phyloP scores from a whole-genome alignment of 2,797 vertebrate genomes.

The Sebastes glaucus region DNA sequence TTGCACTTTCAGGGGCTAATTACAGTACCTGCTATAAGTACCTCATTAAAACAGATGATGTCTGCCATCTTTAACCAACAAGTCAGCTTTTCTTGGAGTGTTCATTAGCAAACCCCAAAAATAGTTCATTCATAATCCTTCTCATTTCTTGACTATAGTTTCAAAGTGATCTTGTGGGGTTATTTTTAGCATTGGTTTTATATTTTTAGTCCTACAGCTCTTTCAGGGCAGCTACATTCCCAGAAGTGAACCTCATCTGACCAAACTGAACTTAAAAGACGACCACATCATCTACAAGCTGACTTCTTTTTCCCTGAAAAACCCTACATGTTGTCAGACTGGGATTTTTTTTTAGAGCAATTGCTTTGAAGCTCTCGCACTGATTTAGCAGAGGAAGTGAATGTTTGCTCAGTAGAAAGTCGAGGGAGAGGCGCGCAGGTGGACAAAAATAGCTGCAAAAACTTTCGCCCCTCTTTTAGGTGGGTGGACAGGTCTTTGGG shows the following conservation, averaged over 20 bases:
- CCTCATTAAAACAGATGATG: background rate
- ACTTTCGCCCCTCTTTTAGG: constrained; percentile 51
- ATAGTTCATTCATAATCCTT: background rate
- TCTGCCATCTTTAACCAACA: background rate
- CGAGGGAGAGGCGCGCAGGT: constrained; percentile 29
- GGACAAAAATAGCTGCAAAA: constrained; percentile 71
- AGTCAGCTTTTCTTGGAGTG: background rate
- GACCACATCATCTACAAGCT: constrained; percentile 15
- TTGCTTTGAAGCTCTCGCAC: constrained; percentile 48
- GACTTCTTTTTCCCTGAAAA: constrained; percentile 33
- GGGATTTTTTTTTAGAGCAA: constrained; percentile 21
- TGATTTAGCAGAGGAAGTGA: constrained; percentile 50
- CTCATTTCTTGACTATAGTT: background rate
- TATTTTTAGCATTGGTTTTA: constrained; percentile 1
- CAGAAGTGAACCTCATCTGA: constrained; percentile 25
- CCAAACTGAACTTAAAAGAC: constrained; percentile 10
- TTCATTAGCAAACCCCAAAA: background rate
- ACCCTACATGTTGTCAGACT: constrained; percentile 8
- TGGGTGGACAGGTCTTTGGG: constrained; percentile 45
- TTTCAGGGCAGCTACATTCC: background rate
- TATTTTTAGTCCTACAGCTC: constrained; percentile 1
- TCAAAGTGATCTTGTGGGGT: background rate
- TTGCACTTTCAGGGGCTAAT: background rate
- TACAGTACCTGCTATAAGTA: background rate
- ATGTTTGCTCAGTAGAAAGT: constrained; percentile 62